Evolutionary conservation across 2,888 invertebrate species (phyloP).

Genomic region (Drosophila nr. medialis): DNA sequence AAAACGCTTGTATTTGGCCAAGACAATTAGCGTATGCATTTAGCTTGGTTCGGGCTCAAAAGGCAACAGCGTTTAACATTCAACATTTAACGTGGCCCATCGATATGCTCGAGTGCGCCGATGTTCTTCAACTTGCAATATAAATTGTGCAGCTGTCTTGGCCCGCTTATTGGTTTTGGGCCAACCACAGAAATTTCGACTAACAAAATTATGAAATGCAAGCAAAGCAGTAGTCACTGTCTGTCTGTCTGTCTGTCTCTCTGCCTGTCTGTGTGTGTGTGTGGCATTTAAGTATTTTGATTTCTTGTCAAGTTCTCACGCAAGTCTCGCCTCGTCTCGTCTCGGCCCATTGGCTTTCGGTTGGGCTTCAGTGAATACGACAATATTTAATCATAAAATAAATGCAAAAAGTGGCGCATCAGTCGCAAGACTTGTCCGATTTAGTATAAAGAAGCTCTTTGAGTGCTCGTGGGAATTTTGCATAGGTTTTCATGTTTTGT

Average conservation of each 20-base stretch:
- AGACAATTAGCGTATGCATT: constrained; percentile 60
- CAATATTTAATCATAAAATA: constrained; percentile 72
- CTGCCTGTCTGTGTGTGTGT: constrained; percentile 12
- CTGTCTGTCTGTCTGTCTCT: constrained; percentile 13
- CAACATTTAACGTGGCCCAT: background rate
- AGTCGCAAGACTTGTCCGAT: constrained; percentile 32
- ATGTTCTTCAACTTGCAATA: constrained; percentile 12
- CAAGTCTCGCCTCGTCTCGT: constrained; percentile 27
- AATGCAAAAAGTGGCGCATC: constrained; percentile 55
- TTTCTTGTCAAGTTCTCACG: constrained; percentile 63
- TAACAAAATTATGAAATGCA: constrained; percentile 55
- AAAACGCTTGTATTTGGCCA: constrained; percentile 79
- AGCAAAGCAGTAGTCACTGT: constrained; percentile 7
- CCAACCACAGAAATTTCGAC: constrained; percentile 41
- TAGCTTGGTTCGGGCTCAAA: constrained; percentile 17
- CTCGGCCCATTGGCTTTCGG: constrained; percentile 61
- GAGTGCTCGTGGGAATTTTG: constrained; percentile 65
- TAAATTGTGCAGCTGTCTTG: constrained; percentile 8
- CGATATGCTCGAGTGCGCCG: constrained; percentile 20
- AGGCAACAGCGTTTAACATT: constrained; percentile 42
- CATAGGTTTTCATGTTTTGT: constrained; percentile 19
- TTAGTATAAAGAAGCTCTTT: constrained; percentile 58
- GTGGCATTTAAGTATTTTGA: constrained; percentile 48
- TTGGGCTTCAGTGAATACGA: constrained; percentile 68
- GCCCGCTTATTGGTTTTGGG: constrained; percentile 23